These are phyloP conservation scores for Harlomillsia oculata DNA, from an alignment of 1,140 invertebrate species.

Conservation along the genomic window DNA sequence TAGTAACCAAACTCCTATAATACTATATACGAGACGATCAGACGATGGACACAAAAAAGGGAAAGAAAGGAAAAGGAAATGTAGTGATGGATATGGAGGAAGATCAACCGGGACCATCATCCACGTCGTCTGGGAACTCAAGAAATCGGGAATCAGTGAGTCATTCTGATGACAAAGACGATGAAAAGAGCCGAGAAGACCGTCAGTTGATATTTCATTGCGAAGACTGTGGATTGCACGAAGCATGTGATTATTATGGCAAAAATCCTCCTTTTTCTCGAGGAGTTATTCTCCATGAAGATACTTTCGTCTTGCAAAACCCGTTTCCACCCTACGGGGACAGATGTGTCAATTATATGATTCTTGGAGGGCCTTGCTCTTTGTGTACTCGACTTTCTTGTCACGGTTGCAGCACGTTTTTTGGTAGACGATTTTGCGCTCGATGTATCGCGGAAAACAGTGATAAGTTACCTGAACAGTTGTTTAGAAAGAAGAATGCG, in stretches of 20 bases:
- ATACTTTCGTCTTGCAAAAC: conserved; percentile 70
- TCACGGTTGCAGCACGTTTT: conserved; percentile 71
- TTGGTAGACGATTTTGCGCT: conserved; percentile 59
- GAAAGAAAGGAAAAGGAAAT: too few relatives aligned
- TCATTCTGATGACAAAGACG: too few relatives aligned
- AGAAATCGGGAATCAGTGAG: too few relatives aligned
- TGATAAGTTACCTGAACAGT: conserved; percentile 54
- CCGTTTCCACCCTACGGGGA: conserved; percentile 57
- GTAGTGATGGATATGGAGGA: too few relatives aligned
- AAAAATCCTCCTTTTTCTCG: conserved; percentile 57
- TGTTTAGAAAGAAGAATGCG: conserved; percentile 46
- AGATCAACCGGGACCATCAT: too few relatives aligned
- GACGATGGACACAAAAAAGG: too few relatives aligned
- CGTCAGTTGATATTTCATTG: conserved; percentile 50
- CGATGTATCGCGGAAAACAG: conserved; percentile 53
- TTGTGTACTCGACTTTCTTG: conserved; percentile 59
- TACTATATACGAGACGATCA: too few relatives aligned
- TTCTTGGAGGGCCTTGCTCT: conserved; percentile 63
- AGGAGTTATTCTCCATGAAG: conserved; percentile 51
- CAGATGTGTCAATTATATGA: conserved; percentile 55
- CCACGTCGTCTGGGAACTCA: too few relatives aligned
- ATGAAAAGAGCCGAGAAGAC: neutral
- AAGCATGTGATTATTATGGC: conserved; percentile 64
- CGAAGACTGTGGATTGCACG: conserved; percentile 51
- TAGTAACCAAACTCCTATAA: too few relatives aligned